Percentiles rank a stretch among this genome's conserved stretches.
phyloP scores from a whole-genome alignment of 1,140 invertebrate genomes.

The Acyrthosiphon pisum region DNA sequence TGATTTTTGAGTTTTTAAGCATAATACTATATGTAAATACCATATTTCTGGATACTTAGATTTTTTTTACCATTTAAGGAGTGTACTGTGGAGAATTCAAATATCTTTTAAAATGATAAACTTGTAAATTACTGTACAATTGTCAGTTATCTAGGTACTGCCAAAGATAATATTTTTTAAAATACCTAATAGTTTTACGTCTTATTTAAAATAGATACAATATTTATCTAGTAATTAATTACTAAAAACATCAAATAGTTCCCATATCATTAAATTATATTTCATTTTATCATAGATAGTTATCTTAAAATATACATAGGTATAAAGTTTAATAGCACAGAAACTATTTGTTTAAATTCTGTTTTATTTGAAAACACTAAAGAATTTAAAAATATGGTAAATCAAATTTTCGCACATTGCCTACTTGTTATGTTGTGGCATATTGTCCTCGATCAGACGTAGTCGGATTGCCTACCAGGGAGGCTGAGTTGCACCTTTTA shows the following conservation, averaged over 20 bases:
- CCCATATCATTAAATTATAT: not conserved
- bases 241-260: not conserved
- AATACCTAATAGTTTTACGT: too few relatives aligned
- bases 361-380: too few relatives aligned
- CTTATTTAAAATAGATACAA: not conserved
- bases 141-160: too few relatives aligned
- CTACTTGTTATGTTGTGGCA: too few relatives aligned
- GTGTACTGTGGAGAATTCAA: not conserved
- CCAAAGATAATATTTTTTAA: too few relatives aligned
- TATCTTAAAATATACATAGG: not conserved
- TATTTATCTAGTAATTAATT: not conserved
- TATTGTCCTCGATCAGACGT: too few relatives aligned
- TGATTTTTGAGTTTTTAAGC: not conserved
- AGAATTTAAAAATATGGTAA: too few relatives aligned
- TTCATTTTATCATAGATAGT: not conserved
- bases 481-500: too few relatives aligned
- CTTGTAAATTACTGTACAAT: too few relatives aligned
- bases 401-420: too few relatives aligned
- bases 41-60: not conserved
- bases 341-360: not conserved
- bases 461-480: too few relatives aligned
- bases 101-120: not conserved
- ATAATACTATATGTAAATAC: not conserved
- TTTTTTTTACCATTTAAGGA: not conserved
- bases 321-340: not conserved